A percentile compares a stretch with the other conserved stretches of the same genome.
phyloP scores from a whole-genome alignment of 1,140 invertebrate genomes.

The Drosophila lacteicornis region DNA sequence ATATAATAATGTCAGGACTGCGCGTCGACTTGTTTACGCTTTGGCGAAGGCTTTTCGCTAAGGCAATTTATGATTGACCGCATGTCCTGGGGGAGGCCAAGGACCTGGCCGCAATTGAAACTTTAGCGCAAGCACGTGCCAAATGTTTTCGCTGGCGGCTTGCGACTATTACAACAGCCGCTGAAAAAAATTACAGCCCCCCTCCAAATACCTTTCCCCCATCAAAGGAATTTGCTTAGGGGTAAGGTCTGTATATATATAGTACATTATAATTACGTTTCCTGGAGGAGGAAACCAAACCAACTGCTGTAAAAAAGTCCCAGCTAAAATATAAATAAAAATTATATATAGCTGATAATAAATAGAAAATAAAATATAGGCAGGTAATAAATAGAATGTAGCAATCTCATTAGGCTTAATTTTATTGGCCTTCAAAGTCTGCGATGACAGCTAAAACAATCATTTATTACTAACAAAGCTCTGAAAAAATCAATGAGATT shows the following conservation, averaged over 20 bases:
- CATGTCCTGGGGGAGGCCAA: constrained; percentile 50
- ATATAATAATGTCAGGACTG: constrained; percentile 78
- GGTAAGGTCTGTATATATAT: neutral
- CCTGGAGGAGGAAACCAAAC: neutral
- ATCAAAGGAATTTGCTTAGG: constrained; percentile 27
- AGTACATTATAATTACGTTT: constrained; percentile 35
- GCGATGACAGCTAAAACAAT: neutral
- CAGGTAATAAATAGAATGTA: neutral
- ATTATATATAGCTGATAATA: neutral
- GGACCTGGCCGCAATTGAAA: constrained; percentile 49
- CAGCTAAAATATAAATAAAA: neutral
- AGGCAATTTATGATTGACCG: constrained; percentile 79
- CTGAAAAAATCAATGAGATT: no score
- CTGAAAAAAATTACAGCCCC: no score
- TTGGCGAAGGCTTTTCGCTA: constrained; percentile 64
- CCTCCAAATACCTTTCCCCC: neutral
- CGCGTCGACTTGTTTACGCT: constrained; percentile 77
- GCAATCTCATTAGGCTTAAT: neutral
- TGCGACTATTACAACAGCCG: constrained; percentile 45
- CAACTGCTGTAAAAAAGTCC: neutral
- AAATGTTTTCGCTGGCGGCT: constrained; percentile 49
- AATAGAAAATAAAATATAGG: neutral
- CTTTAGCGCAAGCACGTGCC: constrained; percentile 53
- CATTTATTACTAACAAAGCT: neutral
- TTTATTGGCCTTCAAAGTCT: neutral